Percentiles rank a stretch among this genome's conserved stretches.
phyloP scores from a whole-genome alignment of 2,797 vertebrate genomes.

The Sebastes trivittatus region DNA sequence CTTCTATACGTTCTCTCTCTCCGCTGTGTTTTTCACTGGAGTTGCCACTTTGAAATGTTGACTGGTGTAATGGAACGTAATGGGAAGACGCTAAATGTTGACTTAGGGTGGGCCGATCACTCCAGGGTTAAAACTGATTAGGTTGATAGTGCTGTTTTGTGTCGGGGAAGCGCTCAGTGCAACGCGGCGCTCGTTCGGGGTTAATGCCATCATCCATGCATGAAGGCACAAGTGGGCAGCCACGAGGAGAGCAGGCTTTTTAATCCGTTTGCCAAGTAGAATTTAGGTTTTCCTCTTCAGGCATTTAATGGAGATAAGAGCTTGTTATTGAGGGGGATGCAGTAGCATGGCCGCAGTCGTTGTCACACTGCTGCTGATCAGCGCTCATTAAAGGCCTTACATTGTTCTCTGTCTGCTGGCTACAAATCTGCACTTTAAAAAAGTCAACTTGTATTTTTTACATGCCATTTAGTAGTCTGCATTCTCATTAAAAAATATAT shows the following conservation, averaged over 20 bases:
- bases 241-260: constrained; percentile 54
- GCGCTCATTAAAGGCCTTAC: constrained; percentile 46
- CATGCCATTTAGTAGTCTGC: neutral
- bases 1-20: neutral
- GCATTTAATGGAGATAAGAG: constrained; percentile 71
- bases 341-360: constrained; percentile 14
- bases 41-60: constrained; percentile 47
- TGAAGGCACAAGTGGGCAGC: constrained; percentile 68
- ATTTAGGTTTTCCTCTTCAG: constrained; percentile 68
- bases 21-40: neutral
- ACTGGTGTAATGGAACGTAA: constrained; percentile 57
- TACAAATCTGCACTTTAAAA: constrained; percentile 17
- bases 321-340: constrained; percentile 67
- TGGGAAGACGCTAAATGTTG: constrained; percentile 61
- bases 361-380: constrained; percentile 37
- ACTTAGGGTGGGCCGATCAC: constrained; percentile 45
- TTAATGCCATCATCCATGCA: constrained; percentile 63
- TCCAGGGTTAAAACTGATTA: constrained; percentile 67
- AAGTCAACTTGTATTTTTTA: constrained; percentile 8
- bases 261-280: constrained; percentile 68
- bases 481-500: neutral
- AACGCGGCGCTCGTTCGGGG: constrained; percentile 35
- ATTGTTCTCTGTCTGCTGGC: constrained; percentile 27
- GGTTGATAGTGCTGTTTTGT: constrained; percentile 43
- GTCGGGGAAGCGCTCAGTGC: constrained; percentile 7